A percentile compares a stretch with the other conserved stretches of the same genome.
These are phyloP conservation scores for Promerops cafer DNA, from an alignment of 2,113 vertebrate genomes.

Conservation along the genomic window DNA sequence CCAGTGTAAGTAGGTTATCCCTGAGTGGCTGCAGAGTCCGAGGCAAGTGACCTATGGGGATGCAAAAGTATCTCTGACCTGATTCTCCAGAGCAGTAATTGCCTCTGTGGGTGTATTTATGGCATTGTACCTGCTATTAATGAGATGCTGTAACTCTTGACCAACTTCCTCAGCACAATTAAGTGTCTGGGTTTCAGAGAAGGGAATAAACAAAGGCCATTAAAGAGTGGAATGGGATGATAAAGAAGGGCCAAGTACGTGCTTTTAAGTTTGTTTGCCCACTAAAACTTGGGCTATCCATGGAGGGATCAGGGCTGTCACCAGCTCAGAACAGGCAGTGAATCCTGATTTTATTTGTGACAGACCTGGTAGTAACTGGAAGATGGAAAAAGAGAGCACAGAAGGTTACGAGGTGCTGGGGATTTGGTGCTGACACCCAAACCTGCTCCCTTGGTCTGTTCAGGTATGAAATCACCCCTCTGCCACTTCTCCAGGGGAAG, in stretches of 20 bases:
- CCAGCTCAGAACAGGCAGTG: neutral
- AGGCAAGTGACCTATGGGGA: neutral
- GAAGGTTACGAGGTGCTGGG: neutral
- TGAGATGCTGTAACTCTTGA: constrained; percentile 46
- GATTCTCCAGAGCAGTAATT: neutral
- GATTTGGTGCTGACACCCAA: neutral
- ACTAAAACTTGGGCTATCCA: neutral
- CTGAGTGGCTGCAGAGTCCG: neutral
- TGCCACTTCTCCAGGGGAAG: neutral
- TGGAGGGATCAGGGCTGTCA: neutral
- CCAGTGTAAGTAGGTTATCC: constrained; percentile 1
- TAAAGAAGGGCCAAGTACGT: neutral
- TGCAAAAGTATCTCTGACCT: constrained; percentile 30
- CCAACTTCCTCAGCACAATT: constrained; percentile 36
- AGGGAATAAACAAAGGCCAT: constrained; percentile 47
- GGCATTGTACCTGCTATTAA: constrained; percentile 40
- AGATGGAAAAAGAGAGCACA: neutral
- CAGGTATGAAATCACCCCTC: neutral
- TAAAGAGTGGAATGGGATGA: constrained; percentile 13
- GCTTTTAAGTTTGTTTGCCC: neutral
- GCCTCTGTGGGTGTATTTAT: constrained; percentile 22
- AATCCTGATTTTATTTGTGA: neutral
- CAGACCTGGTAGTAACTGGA: neutral
- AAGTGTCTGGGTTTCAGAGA: constrained; percentile 16
- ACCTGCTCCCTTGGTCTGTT: neutral